Base-by-base conservation (phyloP, 2,888 invertebrate genomes). In the Trachelus stipa region DNA sequence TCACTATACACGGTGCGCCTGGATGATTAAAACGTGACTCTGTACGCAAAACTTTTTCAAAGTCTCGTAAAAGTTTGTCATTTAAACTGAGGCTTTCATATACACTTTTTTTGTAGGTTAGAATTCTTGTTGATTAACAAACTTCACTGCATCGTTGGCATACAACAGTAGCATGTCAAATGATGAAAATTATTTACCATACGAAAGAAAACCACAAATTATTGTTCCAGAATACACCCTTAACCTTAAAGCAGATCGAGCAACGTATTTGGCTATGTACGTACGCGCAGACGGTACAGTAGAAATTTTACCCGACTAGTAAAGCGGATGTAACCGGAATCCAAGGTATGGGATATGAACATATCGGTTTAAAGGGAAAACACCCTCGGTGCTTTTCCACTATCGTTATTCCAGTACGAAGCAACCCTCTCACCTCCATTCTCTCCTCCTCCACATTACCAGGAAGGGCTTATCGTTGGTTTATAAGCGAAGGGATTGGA, bases 351-450 rank as follows among this genome's bases (percentile, higher is more conserved):
- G 80, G 86, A 86, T 86, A 86, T 85, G 83, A 40, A 77, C 83
- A 84, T 86, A 86, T 85, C 82, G 79, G 68, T 75, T 85, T 85
- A 83, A 85, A 85, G 79, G 12, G 31, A n/a, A n/a, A 37, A n/a
- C 37, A 74, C 74, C 35, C 74, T 56, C 15, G 31, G 12, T 15
- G n/a, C 37, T 35, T 34, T 74, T 35, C 56, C 40, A 74, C 56
- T 56, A 56, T 56, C 56, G 56, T 56, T 56, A 23, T 56, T 56
- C 23, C 9, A 23, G 56, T 56, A 23, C 56, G 56, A 9, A 56
- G 15, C 23, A 56, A 56, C 23, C 56, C 23, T 23, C 23, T 23
- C 56, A 0, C 15, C 2, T 15, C 9, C 56, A 2, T 23, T 9
- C 23, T 37, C 56, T 56, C 9, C 23, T 56, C 6, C 56, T 40